Conservation (phyloP, 35 echinoderm and acorn worm genomes). For the Hemicentrotus pulcherrimus region DNA sequence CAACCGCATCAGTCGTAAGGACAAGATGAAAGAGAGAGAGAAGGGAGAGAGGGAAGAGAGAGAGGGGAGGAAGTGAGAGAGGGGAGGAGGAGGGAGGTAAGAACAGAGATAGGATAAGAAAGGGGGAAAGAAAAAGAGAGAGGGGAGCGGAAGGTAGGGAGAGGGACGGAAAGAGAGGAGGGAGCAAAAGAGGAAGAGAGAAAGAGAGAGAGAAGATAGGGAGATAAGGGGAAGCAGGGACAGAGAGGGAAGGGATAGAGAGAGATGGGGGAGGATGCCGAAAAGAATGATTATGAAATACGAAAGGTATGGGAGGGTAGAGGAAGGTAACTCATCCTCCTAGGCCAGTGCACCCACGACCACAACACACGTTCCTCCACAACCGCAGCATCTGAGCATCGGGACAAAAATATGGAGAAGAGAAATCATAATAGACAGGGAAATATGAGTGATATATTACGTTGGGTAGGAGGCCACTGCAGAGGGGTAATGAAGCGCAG, state of each 20-base stretch:
- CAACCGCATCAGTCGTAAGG: neutral
- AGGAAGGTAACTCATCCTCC: neutral
- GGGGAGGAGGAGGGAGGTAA: too few relatives aligned
- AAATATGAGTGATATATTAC: constrained; percentile 7
- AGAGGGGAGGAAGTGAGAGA: neutral
- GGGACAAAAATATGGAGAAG: neutral
- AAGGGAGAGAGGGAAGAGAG: neutral
- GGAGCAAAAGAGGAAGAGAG: too few relatives aligned
- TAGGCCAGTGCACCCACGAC: neutral
- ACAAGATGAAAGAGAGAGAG: neutral
- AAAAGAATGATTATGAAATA: neutral
- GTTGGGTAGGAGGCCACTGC: neutral
- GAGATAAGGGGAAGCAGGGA: neutral
- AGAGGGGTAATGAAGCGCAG: neutral
- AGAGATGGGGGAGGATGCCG: neutral
- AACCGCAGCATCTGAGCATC: neutral
- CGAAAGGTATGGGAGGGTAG: neutral
- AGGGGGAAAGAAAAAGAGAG: too few relatives aligned
- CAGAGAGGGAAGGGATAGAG: neutral
- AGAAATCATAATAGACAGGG: neutral
- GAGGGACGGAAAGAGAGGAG: too few relatives aligned
- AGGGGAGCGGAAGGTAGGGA: too few relatives aligned
- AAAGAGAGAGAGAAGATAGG: neutral
- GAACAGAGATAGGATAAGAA: too few relatives aligned
- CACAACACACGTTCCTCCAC: neutral